phyloP scores from a whole-genome alignment of 2,888 invertebrate species.

The Siphonodentalium dalli region DNA sequence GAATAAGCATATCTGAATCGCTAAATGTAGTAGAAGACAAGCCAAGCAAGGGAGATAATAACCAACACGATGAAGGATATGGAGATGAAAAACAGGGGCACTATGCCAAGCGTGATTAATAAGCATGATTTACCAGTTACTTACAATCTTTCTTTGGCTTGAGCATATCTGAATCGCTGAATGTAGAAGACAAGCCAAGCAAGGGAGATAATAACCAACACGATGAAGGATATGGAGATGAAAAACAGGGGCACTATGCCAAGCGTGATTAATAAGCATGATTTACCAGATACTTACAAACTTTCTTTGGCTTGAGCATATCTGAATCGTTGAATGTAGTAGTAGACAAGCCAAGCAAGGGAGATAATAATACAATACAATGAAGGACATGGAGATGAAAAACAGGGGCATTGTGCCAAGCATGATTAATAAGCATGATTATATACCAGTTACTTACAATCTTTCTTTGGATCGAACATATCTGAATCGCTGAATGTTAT shows the following conservation, averaged over 20 bases:
- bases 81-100: slow-evolving; percentile 92
- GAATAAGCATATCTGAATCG: slow-evolving; percentile 92
- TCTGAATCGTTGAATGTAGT: slow-evolving; percentile 92
- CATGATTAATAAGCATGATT: too few relatives aligned
- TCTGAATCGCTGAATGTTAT: too few relatives aligned
- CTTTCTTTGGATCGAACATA: too few relatives aligned
- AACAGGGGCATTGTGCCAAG: too few relatives aligned
- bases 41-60: slow-evolving; percentile 93
- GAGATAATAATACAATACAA: slow-evolving; percentile 94
- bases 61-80: slow-evolving; percentile 94
- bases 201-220: too few relatives aligned
- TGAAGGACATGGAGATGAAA: slow-evolving; percentile 94
- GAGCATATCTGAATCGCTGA: too few relatives aligned
- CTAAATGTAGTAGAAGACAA: slow-evolving; percentile 95
- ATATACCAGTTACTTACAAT: too few relatives aligned
- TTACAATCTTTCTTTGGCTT: too few relatives aligned
- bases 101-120: slow-evolving; percentile 70
- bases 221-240: slow-evolving; percentile 57
- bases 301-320: slow-evolving; percentile 94
- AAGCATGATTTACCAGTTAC: too few relatives aligned
- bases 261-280: slow-evolving; percentile 36
- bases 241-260: slow-evolving; percentile 89
- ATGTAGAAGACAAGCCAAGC: too few relatives aligned
- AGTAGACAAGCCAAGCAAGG: slow-evolving; percentile 93
- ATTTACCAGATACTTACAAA: too few relatives aligned